Evolutionary conservation across 1,140 invertebrate species (phyloP).

Genomic region (Contarinia nasturtii): DNA sequence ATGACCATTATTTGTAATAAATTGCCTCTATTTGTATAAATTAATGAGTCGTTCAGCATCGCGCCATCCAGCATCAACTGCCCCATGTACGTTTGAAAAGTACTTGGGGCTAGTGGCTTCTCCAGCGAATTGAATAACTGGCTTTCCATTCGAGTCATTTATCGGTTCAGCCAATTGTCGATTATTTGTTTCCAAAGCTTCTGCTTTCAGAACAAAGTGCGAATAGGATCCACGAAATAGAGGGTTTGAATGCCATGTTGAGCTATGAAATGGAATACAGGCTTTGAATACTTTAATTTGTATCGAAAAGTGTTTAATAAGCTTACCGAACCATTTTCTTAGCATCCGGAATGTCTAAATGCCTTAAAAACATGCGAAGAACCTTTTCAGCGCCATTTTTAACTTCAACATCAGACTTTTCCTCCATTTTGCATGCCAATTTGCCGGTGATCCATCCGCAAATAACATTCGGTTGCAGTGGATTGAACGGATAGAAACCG

Average conservation of each 20-base stretch:
- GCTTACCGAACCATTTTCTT: too few relatives aligned
- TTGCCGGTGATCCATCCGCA: conserved; percentile 38
- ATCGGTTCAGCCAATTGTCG: conserved; percentile 34
- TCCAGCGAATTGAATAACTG: conserved; percentile 45
- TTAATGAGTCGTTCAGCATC: conserved; percentile 38
- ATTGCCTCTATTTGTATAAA: not conserved
- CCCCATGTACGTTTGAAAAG: conserved; percentile 64
- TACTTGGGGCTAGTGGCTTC: conserved; percentile 44
- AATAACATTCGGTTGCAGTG: conserved; percentile 38
- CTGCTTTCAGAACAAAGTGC: conserved; percentile 35
- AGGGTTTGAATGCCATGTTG: conserved; percentile 46
- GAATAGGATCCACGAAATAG: conserved; percentile 49
- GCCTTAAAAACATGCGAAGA: conserved; percentile 20
- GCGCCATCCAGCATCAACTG: conserved; percentile 52
- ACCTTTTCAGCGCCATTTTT: conserved; percentile 11
- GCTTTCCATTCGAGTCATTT: conserved; percentile 23
- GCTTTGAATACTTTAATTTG: not conserved
- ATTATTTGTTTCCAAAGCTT: conserved; percentile 27
- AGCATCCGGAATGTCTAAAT: conserved; percentile 16
- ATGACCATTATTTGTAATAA: too few relatives aligned
- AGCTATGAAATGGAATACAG: conserved; percentile 24
- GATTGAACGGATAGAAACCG: conserved; percentile 36
- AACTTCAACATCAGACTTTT: conserved; percentile 26
- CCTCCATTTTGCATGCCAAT: conserved; percentile 34
- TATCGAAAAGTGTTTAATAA: conserved; percentile 16